phyloP scores from a whole-genome alignment of 2,888 invertebrate species.

The Schizotus pectinicornis region DNA sequence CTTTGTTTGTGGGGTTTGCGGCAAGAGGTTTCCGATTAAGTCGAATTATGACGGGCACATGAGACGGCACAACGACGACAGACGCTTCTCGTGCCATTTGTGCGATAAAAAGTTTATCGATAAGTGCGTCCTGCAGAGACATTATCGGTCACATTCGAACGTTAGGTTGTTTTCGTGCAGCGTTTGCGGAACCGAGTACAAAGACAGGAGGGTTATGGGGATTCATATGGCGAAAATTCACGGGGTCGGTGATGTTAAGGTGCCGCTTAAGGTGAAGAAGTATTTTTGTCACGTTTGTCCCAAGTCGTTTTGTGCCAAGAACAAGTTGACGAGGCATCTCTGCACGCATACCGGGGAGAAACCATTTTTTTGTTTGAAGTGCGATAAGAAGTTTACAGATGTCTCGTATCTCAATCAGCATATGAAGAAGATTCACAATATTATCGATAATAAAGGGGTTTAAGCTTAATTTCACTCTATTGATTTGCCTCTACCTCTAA shows the following conservation, averaged over 20 bases:
- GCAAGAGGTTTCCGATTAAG: conserved; percentile 35
- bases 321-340: conserved; percentile 35
- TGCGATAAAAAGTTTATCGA: conserved; percentile 36
- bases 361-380: conserved; percentile 30
- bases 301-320: conserved; percentile 50
- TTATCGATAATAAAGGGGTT: neutral
- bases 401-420: conserved; percentile 35
- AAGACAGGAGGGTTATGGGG: conserved; percentile 56
- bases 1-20: conserved; percentile 33
- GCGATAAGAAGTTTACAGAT: conserved; percentile 34
- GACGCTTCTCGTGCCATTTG: conserved; percentile 36
- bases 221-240: conserved; percentile 61
- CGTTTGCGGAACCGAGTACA: conserved; percentile 61
- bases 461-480: too few species aligned
- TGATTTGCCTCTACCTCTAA: too few species aligned
- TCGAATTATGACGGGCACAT: conserved; percentile 34
- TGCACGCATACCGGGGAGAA: conserved; percentile 34
- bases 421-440: conserved; percentile 29
- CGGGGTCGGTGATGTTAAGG: conserved; percentile 51
- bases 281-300: conserved; percentile 35
- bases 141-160: conserved; percentile 36
- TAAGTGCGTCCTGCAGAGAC: conserved; percentile 33
- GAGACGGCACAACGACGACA: conserved; percentile 35
- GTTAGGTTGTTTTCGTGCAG: conserved; percentile 51
- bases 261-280: conserved; percentile 49